Percentiles rank a stretch among this genome's conserved stretches.
Conservation (phyloP, 1,140 invertebrate species). For the Holotrichia oblita region DNA sequence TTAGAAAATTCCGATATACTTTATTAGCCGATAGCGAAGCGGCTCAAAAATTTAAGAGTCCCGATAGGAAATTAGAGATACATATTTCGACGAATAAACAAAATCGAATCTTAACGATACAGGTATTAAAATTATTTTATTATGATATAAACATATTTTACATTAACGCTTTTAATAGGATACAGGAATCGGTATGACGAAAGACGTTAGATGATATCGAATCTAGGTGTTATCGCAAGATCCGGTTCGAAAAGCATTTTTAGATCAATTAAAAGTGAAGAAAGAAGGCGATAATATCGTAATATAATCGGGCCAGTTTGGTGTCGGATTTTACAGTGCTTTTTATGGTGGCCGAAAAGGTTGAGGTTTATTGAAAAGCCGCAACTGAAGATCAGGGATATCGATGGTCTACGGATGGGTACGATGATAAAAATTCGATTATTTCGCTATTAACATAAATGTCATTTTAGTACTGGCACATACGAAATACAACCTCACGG, state of each 20-base stretch:
- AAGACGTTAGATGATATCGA: conserved; percentile 89
- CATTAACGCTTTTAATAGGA: too few species aligned
- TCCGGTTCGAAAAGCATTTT: conserved; percentile 95
- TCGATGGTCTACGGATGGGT: conserved; percentile 92
- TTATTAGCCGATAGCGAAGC: conserved; percentile 64
- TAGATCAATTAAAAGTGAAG: conserved; percentile 84
- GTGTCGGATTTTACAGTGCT: conserved; percentile 96
- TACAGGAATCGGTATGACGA: conserved; percentile 93
- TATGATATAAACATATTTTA: too few species aligned
- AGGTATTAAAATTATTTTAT: too few species aligned
- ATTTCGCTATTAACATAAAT: not conserved
- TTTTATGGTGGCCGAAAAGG: conserved; percentile 97
- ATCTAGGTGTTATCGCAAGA: conserved; percentile 94
- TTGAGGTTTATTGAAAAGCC: conserved; percentile 86
- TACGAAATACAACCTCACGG: conserved; percentile 90
- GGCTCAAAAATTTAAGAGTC: conserved; percentile 58
- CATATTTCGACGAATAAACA: conserved; percentile 90
- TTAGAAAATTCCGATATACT: conserved; percentile 87
- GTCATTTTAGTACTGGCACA: conserved; percentile 73
- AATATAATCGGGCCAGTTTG: conserved; percentile 98
- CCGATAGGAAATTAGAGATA: conserved; percentile 81
- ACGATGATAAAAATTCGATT: conserved; percentile 47
- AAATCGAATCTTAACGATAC: conserved; percentile 84
- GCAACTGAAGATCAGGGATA: conserved; percentile 73
- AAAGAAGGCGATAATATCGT: conserved; percentile 67